Evolutionary conservation across 2,888 invertebrate species (phyloP), one percentile per base, ranked within the genome.

Genomic region (Ceraclea dissimilis): DNA sequence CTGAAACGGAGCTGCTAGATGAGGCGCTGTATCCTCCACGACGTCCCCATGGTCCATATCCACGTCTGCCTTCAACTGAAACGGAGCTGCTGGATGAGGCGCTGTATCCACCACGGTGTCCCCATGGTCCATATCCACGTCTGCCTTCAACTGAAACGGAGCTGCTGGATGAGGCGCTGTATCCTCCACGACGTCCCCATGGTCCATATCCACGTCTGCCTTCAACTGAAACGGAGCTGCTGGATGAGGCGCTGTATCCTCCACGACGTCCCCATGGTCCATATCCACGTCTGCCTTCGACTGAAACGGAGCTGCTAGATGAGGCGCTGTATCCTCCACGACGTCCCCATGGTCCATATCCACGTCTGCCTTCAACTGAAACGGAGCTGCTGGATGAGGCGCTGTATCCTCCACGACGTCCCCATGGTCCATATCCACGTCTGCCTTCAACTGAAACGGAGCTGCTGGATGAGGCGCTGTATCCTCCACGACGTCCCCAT

Each of bases 81-180:
- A 46, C 47, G 31, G 51, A 51, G n/a, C 19, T 13, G n/a, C 51
- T 51, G 4, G 19, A 18, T 39, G 51, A 51, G n/a, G n/a, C n/a
- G n/a, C n/a, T n/a, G 44, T 44, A 44, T 11, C 44, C 44, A 10
- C 44, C 44, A 44, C 31, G 31, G 31, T 11, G 31, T 31, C 21
- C 22, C 34, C 19, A 21, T 52, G 52, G 46, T 52, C 46, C 52
- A 34, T 16, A 39, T 39, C 56, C 34, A 20, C 47, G 19, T n/a
- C 52, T 39, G 11, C 49, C 31, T 57, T 54, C 57, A 43, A 51
- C 33, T 22, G 46, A 54, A n/a, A 50, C 47, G n/a, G 26, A 50
- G 19, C 17, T 17, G 33, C 19, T 20, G 2, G 20, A 20, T 33
- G 21, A 51, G n/a, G n/a, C n/a, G n/a, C n/a, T n/a, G 22, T 51